Evolutionary conservation across 2,888 invertebrate species (phyloP), one percentile per base, ranked within the genome.

Genomic region (Watsonalla cultraria): DNA sequence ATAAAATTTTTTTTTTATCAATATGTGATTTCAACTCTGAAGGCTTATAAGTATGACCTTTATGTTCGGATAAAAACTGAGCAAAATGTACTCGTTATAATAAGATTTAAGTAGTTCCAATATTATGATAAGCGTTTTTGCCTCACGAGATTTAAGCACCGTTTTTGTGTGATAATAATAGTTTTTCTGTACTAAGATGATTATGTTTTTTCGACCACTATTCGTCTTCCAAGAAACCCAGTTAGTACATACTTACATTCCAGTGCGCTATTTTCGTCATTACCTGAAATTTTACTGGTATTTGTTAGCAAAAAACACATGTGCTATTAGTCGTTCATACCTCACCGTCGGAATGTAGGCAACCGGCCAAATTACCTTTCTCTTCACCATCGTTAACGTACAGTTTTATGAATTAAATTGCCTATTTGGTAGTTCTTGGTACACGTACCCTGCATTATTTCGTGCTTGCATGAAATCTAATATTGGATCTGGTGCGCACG

Each of bases 311-410:
- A 74, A 78, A 79, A 78, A 75, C 71, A 73, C 65, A 70, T 69
- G 71, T 66, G 72, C 75, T 74, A 80, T 77, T 80, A 78, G 74
- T 66, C 61, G 72, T 63, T 66, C 77, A 78, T 78, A 76, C 76
- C 72, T 57, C 62, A 55, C 42, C 64, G 15, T 14, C 55, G 80
- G 86, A 82, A 86, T 86, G 82, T 82, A 80, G 86, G 84, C 84
- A 76, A 51, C 68, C 62, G 62, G 82, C 85, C 86, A 84, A 85
- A 83, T 83, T 79, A 80, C 80, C 75, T 78, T 78, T 68, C 65
- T 64, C 65, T 65, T 63, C 62, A 63, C 70, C 68, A 73, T 74
- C 66, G 74, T 78, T 76, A 78, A 70, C 70, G 62, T 65, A 54
- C 52, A 66, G 68, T 72, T 76, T 76, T 80, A 75, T 76, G 73